Percentiles rank a stretch among this genome's conserved stretches.
Conservation (phyloP, 2,113 vertebrate species). For the Poeciliopsis turrubarensis region DNA sequence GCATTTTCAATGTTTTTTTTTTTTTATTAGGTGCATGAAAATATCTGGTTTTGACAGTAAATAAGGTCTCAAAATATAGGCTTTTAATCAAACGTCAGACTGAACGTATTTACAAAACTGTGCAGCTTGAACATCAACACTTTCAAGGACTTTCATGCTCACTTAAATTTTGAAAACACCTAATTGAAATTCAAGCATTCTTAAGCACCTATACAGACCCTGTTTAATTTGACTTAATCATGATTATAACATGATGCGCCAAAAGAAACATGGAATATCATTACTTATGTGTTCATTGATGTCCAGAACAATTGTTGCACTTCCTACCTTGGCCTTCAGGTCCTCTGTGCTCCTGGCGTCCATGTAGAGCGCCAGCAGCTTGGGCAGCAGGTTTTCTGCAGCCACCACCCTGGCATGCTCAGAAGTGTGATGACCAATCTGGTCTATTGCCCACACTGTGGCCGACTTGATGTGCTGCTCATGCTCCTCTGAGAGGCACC, state of each 20-base stretch:
- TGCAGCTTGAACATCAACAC: too few relatives aligned
- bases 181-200: too few relatives aligned
- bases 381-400: constrained; percentile 80
- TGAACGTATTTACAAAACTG: too few relatives aligned
- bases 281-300: background rate
- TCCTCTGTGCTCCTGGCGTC: constrained; percentile 87
- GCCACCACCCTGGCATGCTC: constrained; percentile 90
- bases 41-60: too few relatives aligned
- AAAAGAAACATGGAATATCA: background rate
- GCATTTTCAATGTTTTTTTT: too few relatives aligned
- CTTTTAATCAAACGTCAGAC: too few relatives aligned
- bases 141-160: too few relatives aligned
- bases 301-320: background rate
- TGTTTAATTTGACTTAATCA: background rate
- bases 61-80: too few relatives aligned
- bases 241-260: background rate
- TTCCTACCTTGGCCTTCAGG: constrained; percentile 87
- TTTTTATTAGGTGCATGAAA: too few relatives aligned
- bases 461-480: constrained; percentile 92
- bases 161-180: too few relatives aligned
- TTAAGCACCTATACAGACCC: too few relatives aligned
- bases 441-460: constrained; percentile 89
- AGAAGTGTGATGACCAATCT: constrained; percentile 88
- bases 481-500: constrained; percentile 88
- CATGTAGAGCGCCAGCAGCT: constrained; percentile 86